Percentiles rank a stretch among this genome's conserved stretches.
phyloP scores from a whole-genome alignment of 1,140 invertebrate genomes.

The Acromyrmex charruanus region DNA sequence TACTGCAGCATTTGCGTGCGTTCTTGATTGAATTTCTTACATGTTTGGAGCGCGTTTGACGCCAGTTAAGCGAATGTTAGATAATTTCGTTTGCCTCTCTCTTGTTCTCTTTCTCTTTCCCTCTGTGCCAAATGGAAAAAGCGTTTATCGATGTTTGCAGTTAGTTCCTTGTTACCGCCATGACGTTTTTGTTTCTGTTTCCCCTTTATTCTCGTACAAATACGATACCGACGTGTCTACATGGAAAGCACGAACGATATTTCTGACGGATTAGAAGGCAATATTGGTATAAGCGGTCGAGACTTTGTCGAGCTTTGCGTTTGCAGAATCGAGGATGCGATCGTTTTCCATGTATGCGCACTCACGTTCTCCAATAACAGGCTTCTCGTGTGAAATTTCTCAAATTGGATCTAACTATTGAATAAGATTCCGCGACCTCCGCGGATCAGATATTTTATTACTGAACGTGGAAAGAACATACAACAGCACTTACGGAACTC shows the following conservation, averaged over 20 bases:
- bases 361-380: conserved; percentile 22
- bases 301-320: conserved; percentile 34
- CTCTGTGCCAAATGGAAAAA: conserved; percentile 25
- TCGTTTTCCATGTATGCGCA: conserved; percentile 40
- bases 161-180: conserved; percentile 14
- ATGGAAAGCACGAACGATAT: conserved; percentile 40
- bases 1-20: conserved; percentile 37
- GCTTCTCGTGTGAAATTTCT: conserved; percentile 35
- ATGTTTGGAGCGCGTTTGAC: conserved; percentile 48
- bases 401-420: conserved; percentile 58
- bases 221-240: conserved; percentile 34
- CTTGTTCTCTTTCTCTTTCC: not conserved
- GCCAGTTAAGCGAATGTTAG: conserved; percentile 32
- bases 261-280: conserved; percentile 51
- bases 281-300: conserved; percentile 48
- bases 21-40: conserved; percentile 62
- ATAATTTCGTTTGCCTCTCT: conserved; percentile 32
- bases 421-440: conserved; percentile 41
- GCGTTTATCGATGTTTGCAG: conserved; percentile 27
- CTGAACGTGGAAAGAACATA: conserved; percentile 41
- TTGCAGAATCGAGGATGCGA: conserved; percentile 24
- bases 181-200: conserved; percentile 37
- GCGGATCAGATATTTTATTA: conserved; percentile 51
- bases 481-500: conserved; percentile 43
- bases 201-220: conserved; percentile 45